Evolutionary conservation across 2,113 vertebrate genomes (phyloP).

Genomic region (Pluvialis apricaria): DNA sequence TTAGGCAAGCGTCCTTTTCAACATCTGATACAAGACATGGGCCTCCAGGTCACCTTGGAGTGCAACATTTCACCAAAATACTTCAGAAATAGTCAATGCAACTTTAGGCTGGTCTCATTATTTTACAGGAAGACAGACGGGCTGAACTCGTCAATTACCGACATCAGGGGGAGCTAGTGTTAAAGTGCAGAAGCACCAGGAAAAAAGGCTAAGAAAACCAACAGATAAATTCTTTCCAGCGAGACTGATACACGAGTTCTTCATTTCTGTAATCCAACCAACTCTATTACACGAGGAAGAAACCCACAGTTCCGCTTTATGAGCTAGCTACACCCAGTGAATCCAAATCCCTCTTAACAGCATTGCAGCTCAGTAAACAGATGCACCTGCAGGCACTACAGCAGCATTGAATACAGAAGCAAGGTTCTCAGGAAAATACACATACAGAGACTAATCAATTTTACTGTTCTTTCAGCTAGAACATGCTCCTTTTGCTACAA

Average conservation of each 20-base stretch:
- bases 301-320: neutral
- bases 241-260: neutral
- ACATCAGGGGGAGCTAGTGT: neutral
- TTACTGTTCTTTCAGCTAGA: conserved; percentile 8
- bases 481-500: neutral
- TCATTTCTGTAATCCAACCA: neutral
- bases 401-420: neutral
- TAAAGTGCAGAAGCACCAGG: neutral
- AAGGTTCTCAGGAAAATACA: conserved; percentile 7
- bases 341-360: neutral
- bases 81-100: neutral
- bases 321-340: neutral
- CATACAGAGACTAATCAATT: neutral
- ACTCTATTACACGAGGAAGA: neutral
- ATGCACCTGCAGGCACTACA: neutral
- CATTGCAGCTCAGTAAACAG: neutral
- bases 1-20: neutral
- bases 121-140: neutral
- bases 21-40: neutral
- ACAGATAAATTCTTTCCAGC: neutral
- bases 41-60: neutral
- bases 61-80: neutral
- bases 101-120: neutral
- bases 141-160: neutral
- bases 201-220: neutral